Conservation (phyloP, 2,888 invertebrate species). For the Tineola bisselliella region DNA sequence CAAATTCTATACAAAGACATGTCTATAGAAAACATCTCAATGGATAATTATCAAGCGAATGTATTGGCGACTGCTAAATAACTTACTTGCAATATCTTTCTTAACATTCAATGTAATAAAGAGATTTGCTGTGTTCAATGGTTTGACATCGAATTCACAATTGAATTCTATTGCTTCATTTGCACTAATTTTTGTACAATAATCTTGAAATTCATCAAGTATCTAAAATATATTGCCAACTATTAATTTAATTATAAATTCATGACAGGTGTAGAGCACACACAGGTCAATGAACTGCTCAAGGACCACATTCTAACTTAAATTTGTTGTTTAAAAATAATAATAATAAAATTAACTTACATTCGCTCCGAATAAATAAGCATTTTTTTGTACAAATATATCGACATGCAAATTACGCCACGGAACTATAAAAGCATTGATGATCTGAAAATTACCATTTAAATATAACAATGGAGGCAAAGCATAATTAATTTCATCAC, state of each 20-base stretch:
- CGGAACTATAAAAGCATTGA: not conserved
- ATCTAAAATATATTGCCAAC: not conserved
- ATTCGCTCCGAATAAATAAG: not conserved
- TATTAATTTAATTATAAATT: too few species aligned
- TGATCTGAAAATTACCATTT: not conserved
- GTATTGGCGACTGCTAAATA: too few species aligned
- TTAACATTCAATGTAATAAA: not conserved
- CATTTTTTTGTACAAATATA: not conserved
- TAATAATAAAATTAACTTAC: not conserved
- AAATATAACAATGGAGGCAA: not conserved
- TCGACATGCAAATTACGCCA: not conserved
- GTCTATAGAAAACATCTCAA: too few species aligned
- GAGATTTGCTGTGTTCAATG: not conserved
- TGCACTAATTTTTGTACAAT: not conserved
- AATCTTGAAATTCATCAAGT: not conserved
- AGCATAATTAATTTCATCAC: not conserved
- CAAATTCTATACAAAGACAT: too few species aligned
- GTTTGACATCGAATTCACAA: not conserved
- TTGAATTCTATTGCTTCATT: not conserved
- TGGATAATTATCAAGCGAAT: too few species aligned
- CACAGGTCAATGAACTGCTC: too few species aligned
- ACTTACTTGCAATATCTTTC: constrained; percentile 8
- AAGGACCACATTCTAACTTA: too few species aligned
- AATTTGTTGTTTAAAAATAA: too few species aligned
- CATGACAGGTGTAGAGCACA: too few species aligned